Evolutionary conservation across 2,113 vertebrate species (phyloP), one percentile per base, ranked within the genome.

Genomic region (Nothobranchius furzeri): DNA sequence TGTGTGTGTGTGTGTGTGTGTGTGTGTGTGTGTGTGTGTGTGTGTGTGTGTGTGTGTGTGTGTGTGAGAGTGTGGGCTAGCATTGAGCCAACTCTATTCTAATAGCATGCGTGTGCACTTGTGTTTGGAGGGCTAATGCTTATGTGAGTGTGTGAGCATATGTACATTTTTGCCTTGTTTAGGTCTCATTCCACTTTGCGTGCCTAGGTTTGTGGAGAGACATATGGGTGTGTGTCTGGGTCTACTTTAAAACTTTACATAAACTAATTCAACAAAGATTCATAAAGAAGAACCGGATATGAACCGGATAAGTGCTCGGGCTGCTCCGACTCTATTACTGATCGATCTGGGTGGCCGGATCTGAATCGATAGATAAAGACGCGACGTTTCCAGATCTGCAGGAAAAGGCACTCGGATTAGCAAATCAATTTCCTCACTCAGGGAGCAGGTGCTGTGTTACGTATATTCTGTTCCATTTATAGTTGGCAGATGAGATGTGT

Each of bases 361-460:
- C 48, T 64, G 65, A 61, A 62, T 83, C 58, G 2, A 76, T 60
- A 68, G 72, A 71, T 83, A 64, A 70, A 78, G 68, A 30, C 55
- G 68, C 57, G 42, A 49, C 24, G 66, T 67, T 75, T 56, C 60
- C 72, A 76, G 68, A 4, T 70, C 62, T 66, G 48, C 36, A 66
- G 53, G 60, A 78, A 70, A 50, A 77, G 69, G 71, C 46, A 69
- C 68, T 46, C 73, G 70, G 78, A 89, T 92, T 87, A 78, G 69
- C 17, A 37, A 65, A 88, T 90, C 49, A 80, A 87, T 85, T 76
- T 59, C 50, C 49, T 73, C 56, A 37, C 15, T 20, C 24, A 10
- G 70, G 69, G 67, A 66, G 53, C 77, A 61, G 73, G 64, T 79
- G 68, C 61, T 53, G 75, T 47, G 54, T 48, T 56, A n/a, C 51